These are phyloP conservation scores for Brachionus angularis DNA, from an alignment of 1,140 invertebrate genomes.

Conservation along the genomic window DNA sequence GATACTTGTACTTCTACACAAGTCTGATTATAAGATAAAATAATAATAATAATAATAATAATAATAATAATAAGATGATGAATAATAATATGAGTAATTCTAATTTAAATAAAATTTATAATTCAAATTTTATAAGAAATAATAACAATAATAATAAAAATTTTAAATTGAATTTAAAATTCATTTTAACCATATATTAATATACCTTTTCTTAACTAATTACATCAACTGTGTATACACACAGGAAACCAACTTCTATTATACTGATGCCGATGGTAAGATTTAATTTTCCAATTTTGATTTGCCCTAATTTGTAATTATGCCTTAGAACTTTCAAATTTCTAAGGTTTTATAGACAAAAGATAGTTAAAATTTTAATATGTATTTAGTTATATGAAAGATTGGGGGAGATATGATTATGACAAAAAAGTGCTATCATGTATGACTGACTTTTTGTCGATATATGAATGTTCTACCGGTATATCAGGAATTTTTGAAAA, in stretches of 20 bases:
- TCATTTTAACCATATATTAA: neutral
- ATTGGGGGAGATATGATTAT: no score
- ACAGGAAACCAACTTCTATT: constrained; percentile 12
- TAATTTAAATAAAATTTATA: neutral
- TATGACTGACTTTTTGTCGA: no score
- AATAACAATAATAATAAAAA: neutral
- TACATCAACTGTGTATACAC: neutral
- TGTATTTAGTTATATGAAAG: no score
- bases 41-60: neutral
- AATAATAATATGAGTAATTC: constrained; percentile 10
- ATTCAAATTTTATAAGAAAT: neutral
- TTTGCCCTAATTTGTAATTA: neutral
- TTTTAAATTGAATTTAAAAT: neutral
- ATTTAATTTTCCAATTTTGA: neutral
- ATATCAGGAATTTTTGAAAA: no score
- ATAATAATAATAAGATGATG: neutral
- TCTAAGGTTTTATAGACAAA: no score
- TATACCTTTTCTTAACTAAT: constrained; percentile 10
- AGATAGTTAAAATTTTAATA: no score
- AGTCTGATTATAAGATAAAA: no score
- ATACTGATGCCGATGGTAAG: constrained; percentile 24
- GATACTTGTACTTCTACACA: no score
- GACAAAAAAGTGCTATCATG: no score
- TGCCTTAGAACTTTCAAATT: no score
- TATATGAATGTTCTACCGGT: no score